These are phyloP conservation scores for Celastrina argiolus DNA, from an alignment of 2,888 invertebrate genomes.

Conservation along the genomic window DNA sequence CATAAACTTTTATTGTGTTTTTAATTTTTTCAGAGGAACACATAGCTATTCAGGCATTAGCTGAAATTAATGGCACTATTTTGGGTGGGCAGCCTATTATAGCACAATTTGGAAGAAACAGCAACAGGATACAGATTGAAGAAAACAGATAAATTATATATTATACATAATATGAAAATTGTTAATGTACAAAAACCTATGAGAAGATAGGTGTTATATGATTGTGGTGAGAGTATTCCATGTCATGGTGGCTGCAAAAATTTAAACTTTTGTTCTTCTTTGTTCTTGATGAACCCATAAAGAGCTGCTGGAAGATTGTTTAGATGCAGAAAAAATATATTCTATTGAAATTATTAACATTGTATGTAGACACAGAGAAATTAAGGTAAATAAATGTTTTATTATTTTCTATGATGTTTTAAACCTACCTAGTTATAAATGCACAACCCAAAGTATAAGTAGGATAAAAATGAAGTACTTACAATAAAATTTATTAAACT, in stretches of 20 bases:
- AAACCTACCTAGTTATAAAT: no score
- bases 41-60: constrained; percentile 64
- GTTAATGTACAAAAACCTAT: no score
- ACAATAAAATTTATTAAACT: no score
- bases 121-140: constrained; percentile 38
- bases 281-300: no score
- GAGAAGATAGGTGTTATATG: no score
- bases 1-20: not conserved
- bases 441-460: no score
- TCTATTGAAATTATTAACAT: not conserved
- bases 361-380: not conserved
- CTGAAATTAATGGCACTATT: constrained; percentile 72
- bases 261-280: no score
- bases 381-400: not conserved
- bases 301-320: no score
- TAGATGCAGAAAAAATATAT: not conserved
- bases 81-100: constrained; percentile 71
- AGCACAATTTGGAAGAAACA: constrained; percentile 58
- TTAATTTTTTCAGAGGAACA: constrained; percentile 56
- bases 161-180: no score
- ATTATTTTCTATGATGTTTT: not conserved
- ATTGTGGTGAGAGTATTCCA: no score
- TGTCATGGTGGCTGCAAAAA: no score
- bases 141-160: constrained; percentile 40
- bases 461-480: no score